Conservation (phyloP, 2,113 vertebrate species). For the Poeciliopsis retropinna region DNA sequence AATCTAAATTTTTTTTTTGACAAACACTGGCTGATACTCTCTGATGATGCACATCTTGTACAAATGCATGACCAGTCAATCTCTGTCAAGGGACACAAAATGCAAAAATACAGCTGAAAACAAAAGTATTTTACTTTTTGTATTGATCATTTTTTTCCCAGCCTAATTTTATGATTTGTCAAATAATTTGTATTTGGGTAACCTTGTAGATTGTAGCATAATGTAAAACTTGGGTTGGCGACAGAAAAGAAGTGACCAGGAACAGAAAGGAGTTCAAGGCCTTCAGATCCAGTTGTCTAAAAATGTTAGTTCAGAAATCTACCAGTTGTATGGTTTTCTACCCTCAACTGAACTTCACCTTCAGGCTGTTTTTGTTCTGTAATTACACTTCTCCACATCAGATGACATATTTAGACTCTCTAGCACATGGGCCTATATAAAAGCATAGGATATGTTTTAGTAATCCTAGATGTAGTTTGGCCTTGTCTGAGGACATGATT, state of each 20-base stretch:
- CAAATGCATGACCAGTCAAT: too few relatives aligned
- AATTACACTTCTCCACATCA: neutral
- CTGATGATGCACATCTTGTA: too few relatives aligned
- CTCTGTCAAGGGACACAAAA: too few relatives aligned
- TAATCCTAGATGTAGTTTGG: constrained; percentile 14
- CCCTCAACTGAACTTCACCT: constrained; percentile 20
- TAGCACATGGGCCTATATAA: neutral
- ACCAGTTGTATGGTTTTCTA: neutral
- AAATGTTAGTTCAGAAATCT: neutral
- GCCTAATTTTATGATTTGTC: too few relatives aligned
- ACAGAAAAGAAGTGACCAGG: neutral
- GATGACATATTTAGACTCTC: neutral
- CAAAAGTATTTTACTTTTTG: too few relatives aligned
- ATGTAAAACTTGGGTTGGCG: neutral
- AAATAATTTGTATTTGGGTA: neutral
- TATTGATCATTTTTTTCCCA: neutral
- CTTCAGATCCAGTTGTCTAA: neutral
- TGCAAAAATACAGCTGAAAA: too few relatives aligned
- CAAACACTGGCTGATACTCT: too few relatives aligned
- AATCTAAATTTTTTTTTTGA: too few relatives aligned
- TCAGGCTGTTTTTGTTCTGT: constrained; percentile 11
- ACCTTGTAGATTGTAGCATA: too few relatives aligned
- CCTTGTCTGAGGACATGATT: constrained; percentile 3
- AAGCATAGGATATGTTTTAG: neutral
- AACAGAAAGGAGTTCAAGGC: neutral